Evolutionary conservation across 2,888 invertebrate genomes (phyloP), one percentile per base, ranked within the genome.

Genomic region (Itoplectis maculator): DNA sequence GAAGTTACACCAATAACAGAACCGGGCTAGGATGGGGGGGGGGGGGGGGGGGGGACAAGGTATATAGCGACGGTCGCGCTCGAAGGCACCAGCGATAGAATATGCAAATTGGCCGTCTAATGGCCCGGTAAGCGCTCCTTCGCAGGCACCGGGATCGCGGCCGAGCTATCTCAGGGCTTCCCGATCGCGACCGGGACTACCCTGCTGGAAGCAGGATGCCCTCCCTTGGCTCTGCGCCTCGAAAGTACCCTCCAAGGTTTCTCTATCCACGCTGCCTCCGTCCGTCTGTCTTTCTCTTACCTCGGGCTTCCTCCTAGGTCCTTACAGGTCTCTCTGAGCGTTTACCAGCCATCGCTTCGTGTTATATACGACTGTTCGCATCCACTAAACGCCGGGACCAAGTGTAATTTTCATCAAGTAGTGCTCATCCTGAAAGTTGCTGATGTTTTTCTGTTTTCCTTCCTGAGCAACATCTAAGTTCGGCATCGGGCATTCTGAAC

Each of bases 1-100:
- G 81, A 88, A 90, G 85, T 89, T 90, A 88, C 86, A 88, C 85
- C 84, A 86, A 88, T 89, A 88, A 87, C 84, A 88, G 87, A 88
- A 88, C 85, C 84, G 84, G 40, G 66, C 49, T 56, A 74, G 70
- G 37, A n/a, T n/a, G n/a, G n/a, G n/a, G n/a, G n/a, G n/a, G n/a
- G n/a, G n/a, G n/a, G n/a, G n/a, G n/a, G n/a, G n/a, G n/a, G n/a
- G n/a, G n/a, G n/a, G n/a, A n/a, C n/a, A n/a, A n/a, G n/a, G n/a
- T 65, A 69, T 59, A 37, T 63, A 63, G 78, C 54, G 66, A 49
- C 29, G 63, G 7, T 70, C 79, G 42, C 72, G 81, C 85, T 79
- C 78, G 76, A 80, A 85, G 81, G 81, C 74, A 40, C 65, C 51
- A 45, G 75, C 84, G 85, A 88, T 89, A 85, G 86, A 84, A 88